Conservation (phyloP, 2,888 invertebrate species). For the Limenitis camilla region DNA sequence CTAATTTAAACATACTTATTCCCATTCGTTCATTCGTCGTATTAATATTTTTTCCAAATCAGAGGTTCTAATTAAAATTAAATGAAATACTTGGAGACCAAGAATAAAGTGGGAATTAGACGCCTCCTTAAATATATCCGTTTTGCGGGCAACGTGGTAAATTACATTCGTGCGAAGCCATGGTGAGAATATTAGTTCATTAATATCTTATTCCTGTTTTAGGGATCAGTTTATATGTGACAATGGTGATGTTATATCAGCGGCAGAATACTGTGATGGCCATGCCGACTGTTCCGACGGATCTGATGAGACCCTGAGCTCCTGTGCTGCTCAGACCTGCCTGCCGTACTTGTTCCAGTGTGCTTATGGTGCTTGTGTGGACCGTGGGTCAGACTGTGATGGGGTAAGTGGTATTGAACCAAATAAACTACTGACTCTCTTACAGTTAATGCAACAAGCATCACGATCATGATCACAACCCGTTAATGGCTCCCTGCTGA, state of each 20-base stretch:
- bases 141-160: no score
- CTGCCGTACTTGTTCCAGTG: slow-evolving; percentile 73
- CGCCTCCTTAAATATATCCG: no score
- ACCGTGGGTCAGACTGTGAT: neutral
- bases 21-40: no score
- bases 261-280: slow-evolving; percentile 49
- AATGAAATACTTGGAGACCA: no score
- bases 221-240: slow-evolving; percentile 48
- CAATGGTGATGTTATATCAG: slow-evolving; percentile 40
- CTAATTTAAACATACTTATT: no score
- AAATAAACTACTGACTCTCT: neutral
- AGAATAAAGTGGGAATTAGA: no score
- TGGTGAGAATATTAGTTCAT: no score
- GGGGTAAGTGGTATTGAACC: neutral
- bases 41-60: no score
- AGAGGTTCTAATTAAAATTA: no score
- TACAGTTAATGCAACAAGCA: neutral
- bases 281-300: slow-evolving; percentile 46
- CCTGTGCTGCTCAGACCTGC: slow-evolving; percentile 58
- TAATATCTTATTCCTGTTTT: slow-evolving; percentile 14
- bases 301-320: slow-evolving; percentile 49
- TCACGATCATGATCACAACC: no score
- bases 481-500: no score
- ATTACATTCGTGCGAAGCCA: no score
- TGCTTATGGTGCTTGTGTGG: slow-evolving; percentile 19